These are phyloP conservation scores for Portevinia maculata DNA, from an alignment of 2,888 invertebrate species.

Conservation along the genomic window DNA sequence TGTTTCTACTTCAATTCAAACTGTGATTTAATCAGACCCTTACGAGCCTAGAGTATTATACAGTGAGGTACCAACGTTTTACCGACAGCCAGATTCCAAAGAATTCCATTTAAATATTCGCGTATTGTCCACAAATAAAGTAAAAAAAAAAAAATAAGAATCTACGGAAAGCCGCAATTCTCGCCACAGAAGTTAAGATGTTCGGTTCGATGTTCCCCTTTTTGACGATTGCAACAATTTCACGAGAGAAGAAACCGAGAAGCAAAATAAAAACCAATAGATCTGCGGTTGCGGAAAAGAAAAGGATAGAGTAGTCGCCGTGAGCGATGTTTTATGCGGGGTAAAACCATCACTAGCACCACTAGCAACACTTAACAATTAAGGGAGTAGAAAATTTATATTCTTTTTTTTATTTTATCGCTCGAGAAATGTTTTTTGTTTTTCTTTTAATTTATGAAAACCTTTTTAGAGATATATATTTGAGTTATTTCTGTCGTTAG, in stretches of 20 bases:
- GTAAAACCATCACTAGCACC: conserved; percentile 48
- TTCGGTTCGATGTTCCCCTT: conserved; percentile 25
- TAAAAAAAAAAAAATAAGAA: conserved; percentile 35
- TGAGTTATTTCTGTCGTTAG: conserved; percentile 58
- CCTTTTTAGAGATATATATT: conserved; percentile 40
- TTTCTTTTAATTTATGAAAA: conserved; percentile 23
- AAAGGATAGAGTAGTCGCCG: conserved; percentile 27
- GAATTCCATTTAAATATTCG: conserved; percentile 44
- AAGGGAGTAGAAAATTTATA: conserved; percentile 59
- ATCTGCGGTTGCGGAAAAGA: conserved; percentile 52
- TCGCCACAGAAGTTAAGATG: conserved; percentile 25
- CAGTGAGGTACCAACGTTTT: no score
- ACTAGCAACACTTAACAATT: conserved; percentile 49
- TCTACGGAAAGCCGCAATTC: conserved; percentile 62
- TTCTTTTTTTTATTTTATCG: conserved; percentile 11
- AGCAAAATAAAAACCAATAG: conserved; percentile 65
- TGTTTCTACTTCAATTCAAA: neutral
- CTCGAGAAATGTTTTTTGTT: conserved; percentile 40
- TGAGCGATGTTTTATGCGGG: conserved; percentile 59
- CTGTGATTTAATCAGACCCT: neutral
- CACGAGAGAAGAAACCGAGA: conserved; percentile 61
- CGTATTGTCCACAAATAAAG: conserved; percentile 28
- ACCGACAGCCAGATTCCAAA: conserved; percentile 4
- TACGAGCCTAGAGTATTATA: neutral
- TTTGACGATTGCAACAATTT: conserved; percentile 56